Evolutionary conservation across 2,113 vertebrate genomes (phyloP).

Genomic region (Hyla sarda): DNA sequence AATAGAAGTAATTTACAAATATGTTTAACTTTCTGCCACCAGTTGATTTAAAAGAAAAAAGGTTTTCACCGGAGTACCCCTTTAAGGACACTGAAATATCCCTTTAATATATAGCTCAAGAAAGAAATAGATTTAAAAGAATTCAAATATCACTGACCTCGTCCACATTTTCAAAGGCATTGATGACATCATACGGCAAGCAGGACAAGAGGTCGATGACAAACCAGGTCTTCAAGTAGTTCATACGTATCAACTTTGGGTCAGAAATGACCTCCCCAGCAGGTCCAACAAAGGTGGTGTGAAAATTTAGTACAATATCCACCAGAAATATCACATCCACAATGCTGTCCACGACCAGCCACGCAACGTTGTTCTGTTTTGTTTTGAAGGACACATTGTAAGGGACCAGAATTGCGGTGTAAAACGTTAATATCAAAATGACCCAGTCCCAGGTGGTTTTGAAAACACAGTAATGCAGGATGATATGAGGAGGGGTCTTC

Average conservation of each 20-base stretch:
- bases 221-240: constrained; percentile 98
- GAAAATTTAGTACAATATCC: constrained; percentile 97
- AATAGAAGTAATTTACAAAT: too few relatives aligned
- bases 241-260: constrained; percentile 96
- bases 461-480: constrained; percentile 96
- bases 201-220: constrained; percentile 97
- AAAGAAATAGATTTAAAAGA: not conserved
- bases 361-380: constrained; percentile 97
- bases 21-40: too few relatives aligned
- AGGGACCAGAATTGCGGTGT: constrained; percentile 96
- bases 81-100: too few relatives aligned
- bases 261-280: constrained; percentile 96
- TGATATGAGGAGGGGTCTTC: constrained; percentile 96
- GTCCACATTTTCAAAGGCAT: constrained; percentile 97
- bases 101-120: too few relatives aligned
- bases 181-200: constrained; percentile 96
- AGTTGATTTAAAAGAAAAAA: too few relatives aligned
- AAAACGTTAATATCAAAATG: constrained; percentile 97
- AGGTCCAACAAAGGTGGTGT: constrained; percentile 95
- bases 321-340: constrained; percentile 97
- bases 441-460: constrained; percentile 99
- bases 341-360: constrained; percentile 96
- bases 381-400: constrained; percentile 98
- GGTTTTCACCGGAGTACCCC: too few relatives aligned
- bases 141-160: constrained; percentile 83